phyloP scores from a whole-genome alignment of 2,888 invertebrate species.

The Plutella xylostella region DNA sequence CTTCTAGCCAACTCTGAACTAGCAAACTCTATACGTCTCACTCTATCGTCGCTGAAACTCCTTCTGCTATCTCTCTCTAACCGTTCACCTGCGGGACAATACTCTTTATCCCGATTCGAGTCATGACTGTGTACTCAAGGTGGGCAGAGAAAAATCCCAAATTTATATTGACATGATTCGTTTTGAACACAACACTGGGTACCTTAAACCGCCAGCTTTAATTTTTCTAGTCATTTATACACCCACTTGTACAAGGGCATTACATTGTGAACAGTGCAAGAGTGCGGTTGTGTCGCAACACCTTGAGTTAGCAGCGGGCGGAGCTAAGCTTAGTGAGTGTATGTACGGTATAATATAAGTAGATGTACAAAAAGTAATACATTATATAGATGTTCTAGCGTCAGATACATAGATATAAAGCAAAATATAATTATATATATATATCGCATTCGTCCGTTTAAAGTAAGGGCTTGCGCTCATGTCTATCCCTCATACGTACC shows the following conservation, averaged over 20 bases:
- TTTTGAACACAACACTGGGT: neutral
- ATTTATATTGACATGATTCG: neutral
- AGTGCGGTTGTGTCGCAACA: conserved; percentile 37
- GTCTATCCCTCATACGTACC: conserved; percentile 68
- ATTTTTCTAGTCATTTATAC: conserved; percentile 4
- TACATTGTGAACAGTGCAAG: conserved; percentile 2
- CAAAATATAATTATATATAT: conserved; percentile 69
- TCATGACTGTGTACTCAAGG: conserved; percentile 50
- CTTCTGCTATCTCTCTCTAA: conserved; percentile 12
- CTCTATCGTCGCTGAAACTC: conserved; percentile 18
- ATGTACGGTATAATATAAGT: conserved; percentile 68
- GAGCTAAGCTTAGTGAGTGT: conserved; percentile 66
- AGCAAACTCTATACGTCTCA: conserved; percentile 18
- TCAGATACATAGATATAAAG: conserved; percentile 70
- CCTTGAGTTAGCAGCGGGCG: conserved; percentile 50
- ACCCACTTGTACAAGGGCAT: neutral
- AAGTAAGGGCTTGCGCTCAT: conserved; percentile 69
- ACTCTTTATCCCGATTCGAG: conserved; percentile 43
- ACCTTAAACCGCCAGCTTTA: conserved; percentile 1
- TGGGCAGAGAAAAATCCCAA: conserved; percentile 26
- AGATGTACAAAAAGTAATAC: conserved; percentile 71
- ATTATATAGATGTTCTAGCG: conserved; percentile 71
- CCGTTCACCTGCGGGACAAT: conserved; percentile 61
- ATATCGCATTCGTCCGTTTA: conserved; percentile 71
- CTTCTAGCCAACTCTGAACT: conserved; percentile 20